Conservation (phyloP, 1,140 invertebrate species). For the Telenomus remus region DNA sequence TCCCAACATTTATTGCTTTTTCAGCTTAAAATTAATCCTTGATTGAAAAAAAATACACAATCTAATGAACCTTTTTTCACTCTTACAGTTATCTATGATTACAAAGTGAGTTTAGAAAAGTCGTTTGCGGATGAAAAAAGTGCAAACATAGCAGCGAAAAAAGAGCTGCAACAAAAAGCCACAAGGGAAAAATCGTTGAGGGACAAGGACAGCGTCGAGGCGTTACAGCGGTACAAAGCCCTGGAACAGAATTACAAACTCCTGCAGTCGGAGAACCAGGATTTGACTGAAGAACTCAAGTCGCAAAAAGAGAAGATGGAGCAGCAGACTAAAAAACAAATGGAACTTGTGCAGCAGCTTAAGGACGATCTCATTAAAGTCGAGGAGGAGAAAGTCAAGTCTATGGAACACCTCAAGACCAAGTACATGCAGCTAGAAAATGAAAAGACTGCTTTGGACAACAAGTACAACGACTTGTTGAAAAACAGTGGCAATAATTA, state of each 20-base stretch:
- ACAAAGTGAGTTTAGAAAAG: slow-evolving; percentile 75
- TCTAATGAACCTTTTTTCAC: slow-evolving; percentile 40
- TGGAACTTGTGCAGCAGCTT: slow-evolving; percentile 60
- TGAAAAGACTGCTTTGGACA: slow-evolving; percentile 62
- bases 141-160: slow-evolving; percentile 71
- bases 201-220: slow-evolving; percentile 73
- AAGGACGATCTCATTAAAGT: slow-evolving; percentile 61
- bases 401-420: slow-evolving; percentile 68
- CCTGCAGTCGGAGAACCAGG: slow-evolving; percentile 69
- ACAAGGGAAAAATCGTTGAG: slow-evolving; percentile 72
- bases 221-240: slow-evolving; percentile 73
- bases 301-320: slow-evolving; percentile 62
- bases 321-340: slow-evolving; percentile 60
- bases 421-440: slow-evolving; percentile 64
- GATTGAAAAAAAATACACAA: slow-evolving; percentile 1
- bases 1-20: neutral
- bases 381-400: slow-evolving; percentile 62
- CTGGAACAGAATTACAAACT: slow-evolving; percentile 74
- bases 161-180: slow-evolving; percentile 72
- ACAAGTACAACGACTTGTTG: slow-evolving; percentile 65
- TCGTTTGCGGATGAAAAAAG: slow-evolving; percentile 75
- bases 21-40: neutral
- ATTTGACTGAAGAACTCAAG: slow-evolving; percentile 68
- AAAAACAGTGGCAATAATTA: slow-evolving; percentile 53
- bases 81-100: slow-evolving; percentile 77